Base-by-base conservation (phyloP, 2,888 invertebrate genomes). In the Hypolimnas misippus region DNA sequence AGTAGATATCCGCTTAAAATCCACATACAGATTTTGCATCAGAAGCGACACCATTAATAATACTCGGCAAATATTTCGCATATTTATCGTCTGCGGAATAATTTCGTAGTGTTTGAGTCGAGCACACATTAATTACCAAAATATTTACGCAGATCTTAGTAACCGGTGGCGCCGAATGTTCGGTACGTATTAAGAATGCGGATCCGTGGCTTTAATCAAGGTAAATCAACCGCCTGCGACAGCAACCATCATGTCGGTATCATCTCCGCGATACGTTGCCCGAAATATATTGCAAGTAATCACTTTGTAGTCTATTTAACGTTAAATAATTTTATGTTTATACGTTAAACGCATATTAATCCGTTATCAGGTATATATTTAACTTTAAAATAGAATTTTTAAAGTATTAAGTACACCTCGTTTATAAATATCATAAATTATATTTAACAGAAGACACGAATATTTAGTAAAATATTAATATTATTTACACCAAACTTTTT, bases 191-290 rank as follows among this genome's bases (percentile, higher is more conserved):
- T 82, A 87, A 88, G 91, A 92, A 92, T 92, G 91, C 91, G 91
- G 91, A 92, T 90, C 87, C 82, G 76, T 75, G 81, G 79, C 81
- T 86, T 81, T 82, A 86, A 90, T 87, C 89, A 89, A 90, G 88
- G 87, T 89, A 86, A 87, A 81, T 77, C 81, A 80, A 75, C 72
- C 78, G 77, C 72, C 75, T 75, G 76, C 78, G 77, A 76, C 78
- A 75, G 67, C 61, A 25, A 46, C 57, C 57, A 57, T 51, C 63
- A 49, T 53, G 58, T 35, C 51, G 64, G 68, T 72, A 73, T 75
- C 76, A 72, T 74, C 74, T 71, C 71, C 67, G 68, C 62, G 50
- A 63, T 59, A 63, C 52, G 52, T 58, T 57, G 46, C 54, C 55
- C 58, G 33, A 29, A 42, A 52, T 29, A 10, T 40, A 40, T 59